Base-by-base conservation (phyloP, 2,113 vertebrate species). In the Crocuta crocuta region DNA sequence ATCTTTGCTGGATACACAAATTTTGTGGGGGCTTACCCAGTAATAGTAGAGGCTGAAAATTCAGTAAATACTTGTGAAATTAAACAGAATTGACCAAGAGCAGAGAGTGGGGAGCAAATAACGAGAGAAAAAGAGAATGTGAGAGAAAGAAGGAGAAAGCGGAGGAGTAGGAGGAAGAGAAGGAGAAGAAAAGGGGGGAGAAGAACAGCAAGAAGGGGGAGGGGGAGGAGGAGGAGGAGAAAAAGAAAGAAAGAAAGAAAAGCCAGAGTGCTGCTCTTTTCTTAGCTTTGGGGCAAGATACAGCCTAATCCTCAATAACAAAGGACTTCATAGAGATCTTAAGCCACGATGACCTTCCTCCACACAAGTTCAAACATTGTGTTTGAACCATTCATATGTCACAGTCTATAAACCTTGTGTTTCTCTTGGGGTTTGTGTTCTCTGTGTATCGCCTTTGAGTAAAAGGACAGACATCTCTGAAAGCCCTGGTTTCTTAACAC, bases 21-120 rank as follows among this genome's bases (percentile, higher is more conserved):
- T 74, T 68, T 33, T 17, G 28, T 58, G 35, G 45, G n/a, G 12
- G 23, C 68, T 84, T 87, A 78, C 31, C 24, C 31, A 79, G 39
- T 50, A 78, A 48, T 76, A 82, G 24, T 33, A 33, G n/a, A 66
- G 55, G 53, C 26, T 12, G 33, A 93, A 88, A 48, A 81, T 45
- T 94, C 39, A 71, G 65, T 85, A 66, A 85, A 71, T 89, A 71
- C 50, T 73, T 91, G 7, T 61, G 82, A 93, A 82, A 68, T 83
- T 89, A 84, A 86, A 80, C 35, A 90, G 50, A 93, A 79, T 43
- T 94, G 50, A 94, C 70, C 24, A 55, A 73, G 16, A 70, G 43
- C 39, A 68, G 95, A 8, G 24, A 85, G 21, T 78, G 74, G 79
- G 90, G 74, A 66, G 9, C 43, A 89, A 91, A 82, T 89, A 94